Base-by-base conservation (phyloP, 1,140 invertebrate genomes). In the Scaptomyza graminum region DNA sequence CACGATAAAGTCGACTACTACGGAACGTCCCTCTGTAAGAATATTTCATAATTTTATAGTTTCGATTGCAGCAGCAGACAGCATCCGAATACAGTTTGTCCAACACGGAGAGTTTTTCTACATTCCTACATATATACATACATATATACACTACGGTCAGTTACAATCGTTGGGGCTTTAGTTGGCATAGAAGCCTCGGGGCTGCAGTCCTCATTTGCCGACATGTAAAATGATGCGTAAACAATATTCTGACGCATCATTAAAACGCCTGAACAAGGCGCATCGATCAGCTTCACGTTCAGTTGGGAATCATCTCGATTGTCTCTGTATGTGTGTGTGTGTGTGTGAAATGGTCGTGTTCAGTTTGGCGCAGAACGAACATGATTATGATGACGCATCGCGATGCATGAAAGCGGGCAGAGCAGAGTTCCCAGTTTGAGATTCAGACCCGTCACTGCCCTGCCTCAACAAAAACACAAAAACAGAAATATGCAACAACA, bases 181-280 rank as follows among this genome's bases (percentile, higher is more conserved):
- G 54, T n/a, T 43, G 54, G 9, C 13, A 9, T 34, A 34, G 31
- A 34, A 34, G 51, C 34, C 46, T 22, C 15, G 37, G 43, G 39
- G 51, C 16, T n/a, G 25, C 12, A n/a, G 13, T 61, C 46, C 74
- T 65, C 82, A 81, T 85, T 87, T 72, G 82, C 83, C 79, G 83
- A 88, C 79, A 87, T 87, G 83, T 88, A 87, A 87, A 87, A 88
- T 87, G 83, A 85, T 85, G 82, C 82, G 82, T 85, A 85, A 85
- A 85, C 82, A 88, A 88, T 88, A 88, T 88, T 87, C 83, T 88
- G 83, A 88, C 83, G 83, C 83, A 88, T 87, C 83, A 87, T 87
- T 87, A 87, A 87, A 87, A 88, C 83, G 83, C 83, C 83, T 68
- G 83, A 76, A 79, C 83, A 72, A 76, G 77, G 75, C 71, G 51